These are phyloP conservation scores for Sciaenops ocellatus DNA, from an alignment of 2,797 vertebrate genomes.

Conservation along the genomic window DNA sequence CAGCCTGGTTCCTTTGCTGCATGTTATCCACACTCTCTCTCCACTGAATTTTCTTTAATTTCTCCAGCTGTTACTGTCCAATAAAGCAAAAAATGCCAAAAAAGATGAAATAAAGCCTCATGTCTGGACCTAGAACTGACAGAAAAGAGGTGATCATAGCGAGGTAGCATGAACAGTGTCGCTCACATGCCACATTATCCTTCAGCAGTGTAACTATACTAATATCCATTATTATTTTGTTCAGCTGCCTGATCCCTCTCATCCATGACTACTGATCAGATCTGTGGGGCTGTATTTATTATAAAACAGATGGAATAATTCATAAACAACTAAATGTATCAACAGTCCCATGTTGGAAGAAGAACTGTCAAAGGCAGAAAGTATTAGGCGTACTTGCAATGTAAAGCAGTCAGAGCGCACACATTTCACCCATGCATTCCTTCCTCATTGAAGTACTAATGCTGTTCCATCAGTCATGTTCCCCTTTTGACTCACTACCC, in stretches of 20 bases:
- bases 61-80: too few relatives aligned
- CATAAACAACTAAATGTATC: constrained; percentile 17
- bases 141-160: too few relatives aligned
- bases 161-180: too few relatives aligned
- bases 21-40: too few relatives aligned
- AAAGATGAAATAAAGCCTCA: too few relatives aligned
- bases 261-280: constrained; percentile 16
- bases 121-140: too few relatives aligned
- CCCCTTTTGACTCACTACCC: constrained; percentile 39
- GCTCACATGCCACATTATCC: too few relatives aligned
- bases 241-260: neutral
- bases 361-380: constrained; percentile 1
- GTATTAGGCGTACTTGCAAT: neutral
- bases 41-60: too few relatives aligned
- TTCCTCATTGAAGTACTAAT: constrained; percentile 29
- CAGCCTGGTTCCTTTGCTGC: too few relatives aligned
- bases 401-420: constrained; percentile 6
- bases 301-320: constrained; percentile 44
- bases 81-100: too few relatives aligned
- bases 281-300: constrained; percentile 21
- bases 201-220: too few relatives aligned
- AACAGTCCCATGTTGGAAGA: constrained; percentile 1
- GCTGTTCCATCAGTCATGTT: constrained; percentile 28
- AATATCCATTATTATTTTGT: neutral
- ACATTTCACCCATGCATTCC: constrained; percentile 6